These are phyloP conservation scores for Parotocinclus haroldoi DNA, from an alignment of 2,797 vertebrate genomes.

Conservation along the genomic window DNA sequence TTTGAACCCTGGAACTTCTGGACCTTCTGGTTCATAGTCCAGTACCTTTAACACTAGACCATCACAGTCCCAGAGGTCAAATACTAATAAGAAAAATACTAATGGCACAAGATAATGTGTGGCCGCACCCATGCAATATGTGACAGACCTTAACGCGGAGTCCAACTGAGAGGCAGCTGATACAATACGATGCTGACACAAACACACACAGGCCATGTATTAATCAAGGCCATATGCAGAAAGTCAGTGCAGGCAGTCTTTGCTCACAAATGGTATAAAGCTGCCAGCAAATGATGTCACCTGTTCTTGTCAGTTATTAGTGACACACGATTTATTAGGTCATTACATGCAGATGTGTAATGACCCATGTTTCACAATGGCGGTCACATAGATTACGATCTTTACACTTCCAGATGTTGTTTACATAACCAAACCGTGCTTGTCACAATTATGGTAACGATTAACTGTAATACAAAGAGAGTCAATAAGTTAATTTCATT, in stretches of 20 bases:
- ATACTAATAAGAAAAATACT: too few relatives aligned
- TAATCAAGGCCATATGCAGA: conserved; percentile 57
- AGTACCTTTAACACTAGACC: too few relatives aligned
- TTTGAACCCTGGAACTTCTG: too few relatives aligned
- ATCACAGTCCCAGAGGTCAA: too few relatives aligned
- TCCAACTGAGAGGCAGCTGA: conserved; percentile 17
- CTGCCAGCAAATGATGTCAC: conserved; percentile 55
- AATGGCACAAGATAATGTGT: too few relatives aligned
- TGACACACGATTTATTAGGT: background rate
- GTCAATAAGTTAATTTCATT: too few relatives aligned
- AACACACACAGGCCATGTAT: conserved; percentile 10
- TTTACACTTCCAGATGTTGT: too few relatives aligned
- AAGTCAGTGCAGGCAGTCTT: conserved; percentile 16
- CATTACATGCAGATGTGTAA: background rate
- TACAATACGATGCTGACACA: conserved; percentile 27
- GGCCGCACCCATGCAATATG: conserved; percentile 12
- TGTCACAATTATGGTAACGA: too few relatives aligned
- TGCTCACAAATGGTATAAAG: conserved; percentile 8
- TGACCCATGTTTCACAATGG: background rate
- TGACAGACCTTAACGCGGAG: background rate
- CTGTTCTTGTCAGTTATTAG: conserved; percentile 30
- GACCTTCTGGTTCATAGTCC: too few relatives aligned
- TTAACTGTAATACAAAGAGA: too few relatives aligned
- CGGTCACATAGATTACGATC: too few relatives aligned
- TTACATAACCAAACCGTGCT: too few relatives aligned